Evolutionary conservation across 2,888 invertebrate genomes (phyloP), one percentile per base, ranked within the genome.

Genomic region (Leptinotarsa tumamoca): DNA sequence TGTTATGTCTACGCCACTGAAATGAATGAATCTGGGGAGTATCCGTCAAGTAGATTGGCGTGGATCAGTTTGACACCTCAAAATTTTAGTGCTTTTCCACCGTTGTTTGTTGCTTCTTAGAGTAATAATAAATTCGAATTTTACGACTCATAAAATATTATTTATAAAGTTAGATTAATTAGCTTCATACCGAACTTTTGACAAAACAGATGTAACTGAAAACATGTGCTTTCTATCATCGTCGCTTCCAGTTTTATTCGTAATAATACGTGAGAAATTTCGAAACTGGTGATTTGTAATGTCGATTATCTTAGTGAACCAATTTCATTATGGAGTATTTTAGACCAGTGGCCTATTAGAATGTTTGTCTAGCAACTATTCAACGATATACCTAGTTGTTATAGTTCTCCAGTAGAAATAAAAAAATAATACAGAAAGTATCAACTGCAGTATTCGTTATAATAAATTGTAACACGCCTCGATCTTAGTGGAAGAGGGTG

Each of bases 91-190:
- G 77, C 77, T 77, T 78, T 79, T 73, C 71, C 70, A 71, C 63
- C 68, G 71, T 67, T 78, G 78, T 78, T 76, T 77, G 78, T 80
- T 80, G 73, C 80, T 75, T 68, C 77, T 72, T 23, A 78, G 71
- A 76, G 74, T 79, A 78, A 78, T 80, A 82, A 82, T 79, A 82
- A 81, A 81, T 82, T 79, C 68, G 71, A 78, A 75, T 82, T 82
- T 82, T 82, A 82, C 81, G 82, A 82, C 75, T 81, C 78, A 80
- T 81, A 81, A 82, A 82, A 81, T 80, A 81, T 81, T 82, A 82
- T 82, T 82, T 82, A 82, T 79, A 80, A 80, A 81, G 81, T 78
- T 78, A 80, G 81, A 78, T 82, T 79, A 79, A 81, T 80, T 79
- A 78, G 74, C 79, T 75, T 79, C 78, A 75, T 78, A 79, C 78